Evolutionary conservation across 2,888 invertebrate species (phyloP).

Genomic region (Chromoteleia sp.): DNA sequence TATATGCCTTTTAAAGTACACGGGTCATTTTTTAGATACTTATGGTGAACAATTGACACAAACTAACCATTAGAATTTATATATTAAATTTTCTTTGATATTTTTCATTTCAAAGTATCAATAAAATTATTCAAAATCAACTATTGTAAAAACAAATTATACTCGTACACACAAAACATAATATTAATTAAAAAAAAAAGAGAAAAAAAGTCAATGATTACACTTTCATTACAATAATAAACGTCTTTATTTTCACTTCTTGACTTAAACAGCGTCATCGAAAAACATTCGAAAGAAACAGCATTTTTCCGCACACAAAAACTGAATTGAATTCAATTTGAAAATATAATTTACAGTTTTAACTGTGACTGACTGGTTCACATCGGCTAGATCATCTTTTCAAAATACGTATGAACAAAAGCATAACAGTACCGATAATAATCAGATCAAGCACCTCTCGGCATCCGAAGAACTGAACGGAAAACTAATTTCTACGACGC

Average conservation of each 20-base stretch:
- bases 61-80: too few relatives aligned
- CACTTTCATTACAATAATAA: neutral
- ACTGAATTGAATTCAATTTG: neutral
- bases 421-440: slow-evolving; percentile 16
- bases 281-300: neutral
- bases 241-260: neutral
- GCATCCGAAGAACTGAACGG: neutral
- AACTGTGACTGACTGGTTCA: slow-evolving; percentile 2
- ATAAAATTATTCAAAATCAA: neutral
- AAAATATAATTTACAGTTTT: slow-evolving; percentile 11
- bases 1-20: too few relatives aligned
- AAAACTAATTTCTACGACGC: neutral
- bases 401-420: slow-evolving; percentile 7
- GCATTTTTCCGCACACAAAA: neutral
- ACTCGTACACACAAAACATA: neutral
- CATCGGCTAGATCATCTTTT: neutral
- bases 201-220: neutral
- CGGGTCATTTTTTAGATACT: neutral
- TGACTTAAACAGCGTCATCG: neutral
- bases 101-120: neutral
- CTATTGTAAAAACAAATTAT: neutral
- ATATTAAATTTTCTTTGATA: neutral
- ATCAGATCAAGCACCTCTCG: slow-evolving; percentile 19
- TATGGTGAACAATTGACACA: neutral
- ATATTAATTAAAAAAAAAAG: neutral